Conservation (phyloP, 53 echinoderm and acorn worm genomes). For the Paracentrotus lividus region DNA sequence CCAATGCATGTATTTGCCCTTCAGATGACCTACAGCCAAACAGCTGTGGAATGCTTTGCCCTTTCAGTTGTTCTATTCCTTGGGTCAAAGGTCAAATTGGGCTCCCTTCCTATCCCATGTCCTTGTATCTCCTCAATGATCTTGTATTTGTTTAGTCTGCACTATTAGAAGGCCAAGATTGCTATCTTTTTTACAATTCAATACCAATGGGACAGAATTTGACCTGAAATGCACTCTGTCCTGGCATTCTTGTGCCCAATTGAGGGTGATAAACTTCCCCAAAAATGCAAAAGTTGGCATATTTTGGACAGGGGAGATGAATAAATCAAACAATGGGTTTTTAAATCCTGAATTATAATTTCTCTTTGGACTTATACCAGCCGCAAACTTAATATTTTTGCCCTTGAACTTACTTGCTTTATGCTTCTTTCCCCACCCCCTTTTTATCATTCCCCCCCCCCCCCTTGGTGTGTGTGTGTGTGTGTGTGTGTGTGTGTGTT, state of each 20-base stretch:
- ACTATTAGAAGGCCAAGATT: constrained; percentile 12
- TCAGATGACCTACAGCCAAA: constrained; percentile 63
- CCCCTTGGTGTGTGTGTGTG: neutral
- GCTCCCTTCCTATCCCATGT: neutral
- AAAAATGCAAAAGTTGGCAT: constrained; percentile 2
- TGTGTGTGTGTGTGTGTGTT: no score
- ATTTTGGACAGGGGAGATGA: constrained; percentile 32
- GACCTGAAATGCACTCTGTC: constrained; percentile 48
- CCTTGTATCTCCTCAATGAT: neutral
- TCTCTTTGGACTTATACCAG: no score
- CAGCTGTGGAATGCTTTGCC: constrained; percentile 66
- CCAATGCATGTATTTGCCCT: constrained; percentile 36
- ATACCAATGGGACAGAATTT: neutral
- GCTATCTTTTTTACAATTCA: neutral
- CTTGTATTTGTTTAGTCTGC: constrained; percentile 59
- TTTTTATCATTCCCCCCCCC: no score
- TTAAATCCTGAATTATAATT: neutral
- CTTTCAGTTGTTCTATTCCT: constrained; percentile 5
- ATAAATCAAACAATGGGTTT: neutral
- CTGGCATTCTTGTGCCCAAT: neutral
- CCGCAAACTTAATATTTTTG: no score
- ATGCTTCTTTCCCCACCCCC: no score
- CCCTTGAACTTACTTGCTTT: no score
- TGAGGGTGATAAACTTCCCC: neutral
- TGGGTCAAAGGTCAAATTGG: constrained; percentile 47